Base-by-base conservation (phyloP, 2,797 vertebrate species). In the Acropternis orthonyx region DNA sequence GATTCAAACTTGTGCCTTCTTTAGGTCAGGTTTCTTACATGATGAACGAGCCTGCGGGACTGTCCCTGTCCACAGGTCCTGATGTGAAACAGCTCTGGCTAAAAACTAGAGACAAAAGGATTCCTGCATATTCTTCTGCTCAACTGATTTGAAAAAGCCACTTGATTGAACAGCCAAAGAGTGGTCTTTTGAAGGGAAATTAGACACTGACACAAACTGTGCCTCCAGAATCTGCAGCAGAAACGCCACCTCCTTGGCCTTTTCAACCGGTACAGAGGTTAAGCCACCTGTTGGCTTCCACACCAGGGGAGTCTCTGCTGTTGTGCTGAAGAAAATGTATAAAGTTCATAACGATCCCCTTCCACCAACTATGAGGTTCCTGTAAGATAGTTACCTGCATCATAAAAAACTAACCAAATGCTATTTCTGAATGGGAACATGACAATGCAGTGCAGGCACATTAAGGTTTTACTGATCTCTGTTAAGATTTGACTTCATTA, bases 181-280 rank as follows among this genome's bases (percentile, higher is more conserved):
- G 17, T 21, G 28, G 71, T 48, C 24, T 85, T 76, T 44, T 15
- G 26, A 69, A 85, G 15, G 32, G 22, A 77, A 85, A 63, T 36
- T 2, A 56, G 34, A 68, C 15, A 59, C 2, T 0, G 0, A 68
- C 28, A 73, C 24, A 71, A 48, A 74, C 3, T 10, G 5, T 23
- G 43, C 52, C 59, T 76, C 32, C 22, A 65, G 39, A 79, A 69
- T 28, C 52, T 71, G 48, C 48, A 73, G 71, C 72, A 89, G 32
- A 59, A 91, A 71, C 27, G 26, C 32, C 63, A 56, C 17, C 44
- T 12, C 22, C 28, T 14, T 73, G 63, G 63, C 44, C 65, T 88
- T 68, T 55, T 68, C 30, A 69, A 37, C 36, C 41, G 20, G 24
- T 48, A 76, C 10, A 69, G 39, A 66, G 11, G 5, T 72, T 79